Percentiles rank a stretch among this genome's conserved stretches.
Conservation (phyloP, 2,888 invertebrate species). For the Loripinus fragilis region DNA sequence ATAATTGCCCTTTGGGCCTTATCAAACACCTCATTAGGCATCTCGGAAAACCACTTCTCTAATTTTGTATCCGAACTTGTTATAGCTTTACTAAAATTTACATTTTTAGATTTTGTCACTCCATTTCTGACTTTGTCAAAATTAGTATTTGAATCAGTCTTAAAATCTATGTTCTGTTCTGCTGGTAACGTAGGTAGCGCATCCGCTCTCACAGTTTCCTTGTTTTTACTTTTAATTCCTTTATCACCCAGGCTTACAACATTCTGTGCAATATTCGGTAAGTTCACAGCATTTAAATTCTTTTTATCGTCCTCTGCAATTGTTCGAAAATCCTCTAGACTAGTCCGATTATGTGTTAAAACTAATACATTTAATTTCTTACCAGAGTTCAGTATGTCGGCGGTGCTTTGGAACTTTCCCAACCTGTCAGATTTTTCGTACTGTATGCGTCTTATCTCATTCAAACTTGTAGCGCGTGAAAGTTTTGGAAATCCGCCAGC, state of each 20-base stretch:
- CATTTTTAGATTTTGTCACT: not conserved
- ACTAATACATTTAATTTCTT: constrained; percentile 38
- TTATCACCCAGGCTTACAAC: not conserved
- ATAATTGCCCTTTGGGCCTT: constrained; percentile 58
- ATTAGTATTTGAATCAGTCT: not conserved
- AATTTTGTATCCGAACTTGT: constrained; percentile 45
- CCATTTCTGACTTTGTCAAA: not conserved
- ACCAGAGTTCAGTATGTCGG: constrained; percentile 20
- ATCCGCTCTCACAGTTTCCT: not conserved
- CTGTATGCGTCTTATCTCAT: constrained; percentile 41
- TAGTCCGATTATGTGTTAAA: constrained; percentile 41
- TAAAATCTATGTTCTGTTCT: not conserved
- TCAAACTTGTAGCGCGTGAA: constrained; percentile 48
- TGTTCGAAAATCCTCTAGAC: constrained; percentile 35
- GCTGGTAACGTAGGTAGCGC: constrained; percentile 15
- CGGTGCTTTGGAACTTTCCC: constrained; percentile 28
- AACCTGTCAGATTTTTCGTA: constrained; percentile 16
- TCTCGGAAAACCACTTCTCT: constrained; percentile 62
- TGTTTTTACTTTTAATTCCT: constrained; percentile 4
- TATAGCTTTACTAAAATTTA: constrained; percentile 2
- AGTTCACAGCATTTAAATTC: constrained; percentile 27
- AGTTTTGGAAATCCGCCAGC: constrained; percentile 55
- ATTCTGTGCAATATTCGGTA: constrained; percentile 41
- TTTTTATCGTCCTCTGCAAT: constrained; percentile 28
- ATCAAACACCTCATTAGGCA: constrained; percentile 60